Evolutionary conservation across 2,888 invertebrate genomes (phyloP).

Genomic region (Charanyca ferruginea): DNA sequence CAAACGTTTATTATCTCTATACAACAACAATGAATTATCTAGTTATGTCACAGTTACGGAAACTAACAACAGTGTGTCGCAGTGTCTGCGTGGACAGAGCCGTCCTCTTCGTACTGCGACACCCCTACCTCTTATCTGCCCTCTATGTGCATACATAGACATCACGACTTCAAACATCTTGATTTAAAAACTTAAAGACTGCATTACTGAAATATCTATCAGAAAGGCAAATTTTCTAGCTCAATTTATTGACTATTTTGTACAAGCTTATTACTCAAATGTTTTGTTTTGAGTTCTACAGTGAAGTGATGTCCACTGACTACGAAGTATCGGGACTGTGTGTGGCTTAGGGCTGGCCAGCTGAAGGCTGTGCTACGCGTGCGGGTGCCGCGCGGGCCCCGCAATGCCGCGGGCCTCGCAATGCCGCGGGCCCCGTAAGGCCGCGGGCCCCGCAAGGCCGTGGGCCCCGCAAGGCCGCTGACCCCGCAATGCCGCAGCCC

Average conservation of each 20-base stretch:
- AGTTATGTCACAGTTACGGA: conserved; percentile 80
- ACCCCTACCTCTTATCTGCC: conserved; percentile 56
- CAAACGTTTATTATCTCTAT: conserved; percentile 85
- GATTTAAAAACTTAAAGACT: conserved; percentile 71
- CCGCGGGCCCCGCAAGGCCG: too few relatives aligned
- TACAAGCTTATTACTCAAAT: conserved; percentile 79
- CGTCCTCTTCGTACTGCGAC: conserved; percentile 36
- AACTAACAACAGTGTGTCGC: conserved; percentile 80
- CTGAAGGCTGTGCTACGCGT: conserved; percentile 8
- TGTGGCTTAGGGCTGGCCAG: conserved; percentile 42
- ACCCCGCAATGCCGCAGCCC: too few relatives aligned
- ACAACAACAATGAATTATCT: conserved; percentile 89
- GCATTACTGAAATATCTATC: conserved; percentile 75
- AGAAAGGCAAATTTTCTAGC: conserved; percentile 82
- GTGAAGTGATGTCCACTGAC: conserved; percentile 65
- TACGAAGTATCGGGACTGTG: conserved; percentile 59
- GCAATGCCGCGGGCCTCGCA: too few relatives aligned
- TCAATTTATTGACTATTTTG: conserved; percentile 81
- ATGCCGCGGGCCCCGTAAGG: too few relatives aligned
- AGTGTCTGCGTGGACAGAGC: conserved; percentile 18
- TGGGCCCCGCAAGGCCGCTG: too few relatives aligned
- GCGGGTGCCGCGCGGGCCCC: too few relatives aligned
- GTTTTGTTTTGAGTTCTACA: conserved; percentile 68
- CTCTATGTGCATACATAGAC: conserved; percentile 64
- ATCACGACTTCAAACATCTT: conserved; percentile 63